Evolutionary conservation across 2,113 vertebrate species (phyloP).

Genomic region (Opisthocomus hoazin): DNA sequence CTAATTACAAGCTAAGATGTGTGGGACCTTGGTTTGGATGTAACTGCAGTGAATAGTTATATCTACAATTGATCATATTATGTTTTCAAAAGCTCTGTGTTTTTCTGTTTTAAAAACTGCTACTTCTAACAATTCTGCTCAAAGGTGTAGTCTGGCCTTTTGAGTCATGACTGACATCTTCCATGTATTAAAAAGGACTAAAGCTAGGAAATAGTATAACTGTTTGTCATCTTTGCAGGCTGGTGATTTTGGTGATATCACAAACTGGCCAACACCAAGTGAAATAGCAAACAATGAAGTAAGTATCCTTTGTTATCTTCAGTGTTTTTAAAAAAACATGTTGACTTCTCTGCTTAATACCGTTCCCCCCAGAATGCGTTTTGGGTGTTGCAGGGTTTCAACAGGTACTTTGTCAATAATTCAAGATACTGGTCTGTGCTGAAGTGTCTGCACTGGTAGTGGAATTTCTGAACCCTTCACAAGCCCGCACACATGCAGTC

Average conservation of each 20-base stretch:
- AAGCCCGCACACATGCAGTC: rapidly evolving
- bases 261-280: conserved; percentile 94
- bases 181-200: neutral
- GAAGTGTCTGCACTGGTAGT: neutral
- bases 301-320: conserved; percentile 7
- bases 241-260: conserved; percentile 88
- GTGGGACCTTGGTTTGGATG: neutral
- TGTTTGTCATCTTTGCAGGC: conserved; percentile 72
- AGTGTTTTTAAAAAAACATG: neutral
- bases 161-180: neutral
- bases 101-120: neutral
- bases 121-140: neutral
- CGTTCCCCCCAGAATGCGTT: neutral
- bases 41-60: neutral
- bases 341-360: neutral
- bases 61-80: neutral
- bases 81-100: neutral
- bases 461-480: neutral
- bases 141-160: neutral
- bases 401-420: neutral
- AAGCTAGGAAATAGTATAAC: neutral
- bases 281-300: conserved; percentile 91
- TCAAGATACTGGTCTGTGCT: neutral
- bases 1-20: neutral
- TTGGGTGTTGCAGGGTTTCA: neutral